Evolutionary conservation across 2,888 invertebrate genomes (phyloP), one percentile per base, ranked within the genome.

Genomic region (Crioceris asparagi): DNA sequence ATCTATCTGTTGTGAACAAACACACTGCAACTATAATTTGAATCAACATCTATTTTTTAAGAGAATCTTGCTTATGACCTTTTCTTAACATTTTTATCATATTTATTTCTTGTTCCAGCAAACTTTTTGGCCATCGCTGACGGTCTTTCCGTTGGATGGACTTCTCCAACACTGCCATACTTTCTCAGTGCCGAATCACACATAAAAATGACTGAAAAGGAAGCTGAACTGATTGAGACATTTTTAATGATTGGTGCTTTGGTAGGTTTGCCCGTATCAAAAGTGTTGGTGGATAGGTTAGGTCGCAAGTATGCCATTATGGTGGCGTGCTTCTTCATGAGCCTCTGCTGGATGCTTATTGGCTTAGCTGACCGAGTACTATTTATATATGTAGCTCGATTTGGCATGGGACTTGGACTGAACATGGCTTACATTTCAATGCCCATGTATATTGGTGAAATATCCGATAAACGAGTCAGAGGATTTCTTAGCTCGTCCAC

Each of bases 71-170:
- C n/a, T n/a, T n/a, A n/a, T n/a, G n/a, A n/a, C n/a, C n/a, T n/a
- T n/a, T n/a, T n/a, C n/a, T n/a, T n/a, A n/a, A n/a, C n/a, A n/a
- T n/a, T n/a, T n/a, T n/a, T n/a, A n/a, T n/a, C n/a, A n/a, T n/a
- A n/a, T n/a, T n/a, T n/a, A n/a, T n/a, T 32, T 4, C 32, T 23
- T 40, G 23, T 59, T 60, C 25, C 48, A 63, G 63, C 57, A 38
- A 62, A 61, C n/a, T 38, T 62, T n/a, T 55, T 58, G 32, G 61
- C 61, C 3, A 54, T 62, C 25, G 60, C 62, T 4, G 64, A 64
- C 52, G 64, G 64, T 16, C 61, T 64, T 57, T 55, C 57, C 35
- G 59, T 62, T 18, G 62, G 61, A 8, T 64, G 64, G 64, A 58
- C 62, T 11, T 57, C 62, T 3, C 62, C 64, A 1, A 51, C 60